Evolutionary conservation across 2,113 vertebrate species (phyloP).

Genomic region (Arvicanthis niloticus): DNA sequence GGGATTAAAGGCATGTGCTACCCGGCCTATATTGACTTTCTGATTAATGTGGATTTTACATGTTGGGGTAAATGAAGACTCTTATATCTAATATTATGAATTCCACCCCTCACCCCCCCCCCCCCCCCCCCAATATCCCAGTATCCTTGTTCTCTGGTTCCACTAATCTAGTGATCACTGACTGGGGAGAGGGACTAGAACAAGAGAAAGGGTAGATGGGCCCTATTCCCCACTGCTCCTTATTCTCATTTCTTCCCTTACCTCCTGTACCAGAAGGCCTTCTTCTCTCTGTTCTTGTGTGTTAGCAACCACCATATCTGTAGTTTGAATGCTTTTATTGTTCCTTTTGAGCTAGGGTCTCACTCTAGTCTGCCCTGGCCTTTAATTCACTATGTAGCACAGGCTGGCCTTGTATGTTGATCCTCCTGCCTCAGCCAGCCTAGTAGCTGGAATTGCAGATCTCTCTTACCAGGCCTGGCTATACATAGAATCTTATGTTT

Average conservation of each 20-base stretch:
- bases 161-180: background rate
- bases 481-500: background rate
- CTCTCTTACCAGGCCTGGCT: background rate
- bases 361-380: background rate
- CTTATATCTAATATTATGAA: background rate
- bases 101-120: background rate
- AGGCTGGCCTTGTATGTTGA: background rate
- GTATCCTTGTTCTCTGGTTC: background rate
- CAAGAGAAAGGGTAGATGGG: background rate
- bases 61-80: slow-evolving; percentile 16
- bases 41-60: background rate
- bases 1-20: too few relatives aligned
- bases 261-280: background rate
- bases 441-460: background rate
- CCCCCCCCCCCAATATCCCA: too few relatives aligned
- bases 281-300: background rate
- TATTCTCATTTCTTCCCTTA: background rate
- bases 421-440: background rate
- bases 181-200: background rate
- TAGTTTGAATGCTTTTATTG: background rate
- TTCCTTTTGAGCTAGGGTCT: background rate
- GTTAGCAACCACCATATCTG: background rate
- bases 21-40: too few relatives aligned
- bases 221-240: background rate
- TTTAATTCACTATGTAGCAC: background rate